Evolutionary conservation across 2,888 invertebrate genomes (phyloP).

Genomic region (Saturnia japonica): DNA sequence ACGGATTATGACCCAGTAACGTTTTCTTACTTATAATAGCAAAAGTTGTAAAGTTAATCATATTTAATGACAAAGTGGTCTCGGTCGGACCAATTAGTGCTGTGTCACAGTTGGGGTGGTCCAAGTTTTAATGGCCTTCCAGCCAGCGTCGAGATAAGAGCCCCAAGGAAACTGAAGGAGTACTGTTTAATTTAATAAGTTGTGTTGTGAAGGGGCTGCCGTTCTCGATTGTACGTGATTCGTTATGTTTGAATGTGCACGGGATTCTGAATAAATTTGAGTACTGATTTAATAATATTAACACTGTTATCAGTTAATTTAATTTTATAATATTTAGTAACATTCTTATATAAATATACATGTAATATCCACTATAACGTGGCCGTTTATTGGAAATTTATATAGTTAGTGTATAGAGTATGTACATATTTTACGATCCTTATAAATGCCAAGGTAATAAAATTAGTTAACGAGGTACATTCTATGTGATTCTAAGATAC

Average conservation of each 20-base stretch:
- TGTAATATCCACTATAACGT: no score
- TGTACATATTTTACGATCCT: no score
- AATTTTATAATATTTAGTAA: background rate
- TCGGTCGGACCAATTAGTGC: constrained; percentile 56
- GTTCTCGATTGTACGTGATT: constrained; percentile 19
- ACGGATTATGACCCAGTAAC: background rate
- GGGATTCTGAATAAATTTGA: background rate
- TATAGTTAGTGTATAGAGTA: no score
- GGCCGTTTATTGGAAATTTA: no score
- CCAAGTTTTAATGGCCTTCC: constrained; percentile 57
- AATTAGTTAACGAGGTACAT: no score
- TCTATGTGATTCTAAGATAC: no score
- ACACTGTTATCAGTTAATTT: background rate
- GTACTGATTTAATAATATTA: background rate
- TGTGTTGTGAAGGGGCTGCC: constrained; percentile 35
- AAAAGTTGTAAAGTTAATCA: constrained; percentile 8
- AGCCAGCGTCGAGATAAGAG: constrained; percentile 51
- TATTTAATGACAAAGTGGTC: constrained; percentile 49
- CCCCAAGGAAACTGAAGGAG: constrained; percentile 45
- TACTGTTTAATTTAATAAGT: constrained; percentile 55
- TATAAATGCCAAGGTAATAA: no score
- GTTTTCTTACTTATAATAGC: constrained; percentile 6
- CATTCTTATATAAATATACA: background rate
- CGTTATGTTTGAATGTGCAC: constrained; percentile 4
- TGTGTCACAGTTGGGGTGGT: constrained; percentile 51